Base-by-base conservation (phyloP, 2,113 vertebrate species). In the Leucoraja erinaceus region DNA sequence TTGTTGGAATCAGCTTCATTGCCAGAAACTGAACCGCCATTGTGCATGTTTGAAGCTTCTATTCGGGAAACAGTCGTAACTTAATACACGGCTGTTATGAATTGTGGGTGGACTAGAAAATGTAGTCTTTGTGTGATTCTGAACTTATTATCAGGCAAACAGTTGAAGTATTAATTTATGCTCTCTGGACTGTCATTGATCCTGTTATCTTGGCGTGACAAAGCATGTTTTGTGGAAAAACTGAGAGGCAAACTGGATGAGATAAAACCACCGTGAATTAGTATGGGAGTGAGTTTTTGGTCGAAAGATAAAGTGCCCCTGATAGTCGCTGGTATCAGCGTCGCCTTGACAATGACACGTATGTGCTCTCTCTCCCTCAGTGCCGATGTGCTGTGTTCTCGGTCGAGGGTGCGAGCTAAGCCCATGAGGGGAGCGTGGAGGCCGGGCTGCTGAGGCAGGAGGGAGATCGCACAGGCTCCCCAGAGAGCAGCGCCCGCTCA, bases 21-120 rank as follows among this genome's bases (percentile, higher is more conserved):
- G 83, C 83, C 83, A 88, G 63, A 59, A 63, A 88, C 83, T 88
- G 59, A 66, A 18, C 61, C 83, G 63, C 83, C 83, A 83, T 22
- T n/a, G 10, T 86, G 28, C 31, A 56, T 25, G 16, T 63, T 88
- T 63, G 59, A 88, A 59, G 18, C 11, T 88, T n/a, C 83, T 88
- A 12, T 66, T 88, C 11, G n/a, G 63, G 38, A 33, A 66, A 6
- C 83, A 88, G 28, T 63, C 10, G 59, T 63, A 88, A 88, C 59
- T 88, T 88, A 88, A 88, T 66, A n/a, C 59, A 16, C 18, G 59
- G 31, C 28, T 31, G 59, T 66, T 88, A 88, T 86, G 61, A 86
- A 61, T 86, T 86, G 81, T 25, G 28, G 56, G 81, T n/a, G 22
- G 83, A 31, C n/a, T 88, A n/a, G 31, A 88, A 88, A 63, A 28